Evolutionary conservation across 1,140 invertebrate species (phyloP).

Genomic region (Bombus fervidus): DNA sequence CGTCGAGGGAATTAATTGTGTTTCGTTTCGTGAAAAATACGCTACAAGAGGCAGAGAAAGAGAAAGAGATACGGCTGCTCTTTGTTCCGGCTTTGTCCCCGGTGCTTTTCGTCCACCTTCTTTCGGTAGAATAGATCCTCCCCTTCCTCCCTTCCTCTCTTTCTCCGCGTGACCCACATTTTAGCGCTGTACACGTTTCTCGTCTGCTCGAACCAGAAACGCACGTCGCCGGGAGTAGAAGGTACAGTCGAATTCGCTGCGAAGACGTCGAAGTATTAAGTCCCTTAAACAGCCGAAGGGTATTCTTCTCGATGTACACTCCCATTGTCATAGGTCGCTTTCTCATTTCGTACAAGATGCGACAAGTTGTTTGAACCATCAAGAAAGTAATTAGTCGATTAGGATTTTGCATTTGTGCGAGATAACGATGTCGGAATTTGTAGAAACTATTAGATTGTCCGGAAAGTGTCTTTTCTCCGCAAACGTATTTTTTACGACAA

Average conservation of each 20-base stretch:
- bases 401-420: too few relatives aligned
- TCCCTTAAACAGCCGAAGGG: too few relatives aligned
- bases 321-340: too few relatives aligned
- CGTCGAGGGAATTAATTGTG: slow-evolving; percentile 17
- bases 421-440: too few relatives aligned
- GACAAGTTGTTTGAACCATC: too few relatives aligned
- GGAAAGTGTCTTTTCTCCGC: too few relatives aligned
- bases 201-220: neutral
- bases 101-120: neutral
- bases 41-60: too few relatives aligned
- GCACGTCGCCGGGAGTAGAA: neutral
- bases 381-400: too few relatives aligned
- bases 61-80: neutral
- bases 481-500: too few relatives aligned
- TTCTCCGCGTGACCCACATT: slow-evolving; percentile 28
- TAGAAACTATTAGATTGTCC: too few relatives aligned
- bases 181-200: slow-evolving; percentile 16
- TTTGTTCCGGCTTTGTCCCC: neutral
- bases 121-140: slow-evolving; percentile 45
- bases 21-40: neutral
- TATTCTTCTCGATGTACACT: neutral
- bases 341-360: too few relatives aligned
- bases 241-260: neutral
- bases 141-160: neutral
- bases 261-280: too few relatives aligned